Conservation (phyloP, 2,113 vertebrate genomes). For the Epinephelus cyanopodus region DNA sequence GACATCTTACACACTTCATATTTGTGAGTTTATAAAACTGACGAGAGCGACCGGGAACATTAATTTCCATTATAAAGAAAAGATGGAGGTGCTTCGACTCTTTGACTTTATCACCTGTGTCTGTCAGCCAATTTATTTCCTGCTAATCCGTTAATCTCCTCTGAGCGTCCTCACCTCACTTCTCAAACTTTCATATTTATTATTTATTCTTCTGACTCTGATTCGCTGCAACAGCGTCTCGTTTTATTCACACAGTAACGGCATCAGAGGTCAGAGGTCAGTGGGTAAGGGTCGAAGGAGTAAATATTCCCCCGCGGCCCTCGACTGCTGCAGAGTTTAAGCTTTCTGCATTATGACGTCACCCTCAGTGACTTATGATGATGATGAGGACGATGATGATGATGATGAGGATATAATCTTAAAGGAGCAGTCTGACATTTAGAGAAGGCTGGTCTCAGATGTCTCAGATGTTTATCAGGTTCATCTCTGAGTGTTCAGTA, state of each 20-base stretch:
- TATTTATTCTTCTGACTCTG: constrained; percentile 8
- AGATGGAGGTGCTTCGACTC: not conserved
- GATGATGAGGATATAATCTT: no score
- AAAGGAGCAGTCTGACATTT: no score
- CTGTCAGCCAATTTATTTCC: constrained; percentile 38
- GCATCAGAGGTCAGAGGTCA: no score
- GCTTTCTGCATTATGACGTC: no score
- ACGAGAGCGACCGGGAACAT: not conserved
- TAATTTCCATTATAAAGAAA: not conserved
- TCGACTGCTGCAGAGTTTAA: no score
- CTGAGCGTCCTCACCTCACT: not conserved
- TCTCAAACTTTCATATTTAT: constrained; percentile 17
- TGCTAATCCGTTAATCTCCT: constrained; percentile 71
- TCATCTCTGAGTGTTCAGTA: no score
- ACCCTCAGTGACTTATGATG: no score
- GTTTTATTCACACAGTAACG: not conserved
- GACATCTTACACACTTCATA: not conserved
- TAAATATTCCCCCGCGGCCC: no score
- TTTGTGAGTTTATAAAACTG: not conserved
- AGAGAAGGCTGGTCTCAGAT: no score
- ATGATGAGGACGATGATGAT: no score
- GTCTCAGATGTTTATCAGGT: no score
- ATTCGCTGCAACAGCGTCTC: not conserved
- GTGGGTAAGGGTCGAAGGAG: no score
- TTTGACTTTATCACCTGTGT: constrained; percentile 28